A percentile compares a stretch with the other conserved stretches of the same genome.
Conservation (phyloP, 2,888 invertebrate genomes). For the Lasioglossum morio region DNA sequence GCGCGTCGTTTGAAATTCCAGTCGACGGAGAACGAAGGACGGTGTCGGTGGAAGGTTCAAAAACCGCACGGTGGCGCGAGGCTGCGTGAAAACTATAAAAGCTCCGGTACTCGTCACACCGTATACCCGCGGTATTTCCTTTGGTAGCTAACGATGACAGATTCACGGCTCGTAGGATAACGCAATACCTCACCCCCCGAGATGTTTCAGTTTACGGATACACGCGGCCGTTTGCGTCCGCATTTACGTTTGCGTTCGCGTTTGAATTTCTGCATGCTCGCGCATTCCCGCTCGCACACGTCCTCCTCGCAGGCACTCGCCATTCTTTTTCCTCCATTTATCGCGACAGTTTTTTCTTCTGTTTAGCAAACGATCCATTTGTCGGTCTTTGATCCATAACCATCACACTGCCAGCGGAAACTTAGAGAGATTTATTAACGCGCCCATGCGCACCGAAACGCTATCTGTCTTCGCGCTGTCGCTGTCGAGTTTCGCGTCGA, state of each 20-base stretch:
- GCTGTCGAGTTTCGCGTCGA: background rate
- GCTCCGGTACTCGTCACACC: constrained; percentile 62
- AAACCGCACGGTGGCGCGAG: constrained; percentile 46
- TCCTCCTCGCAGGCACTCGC: background rate
- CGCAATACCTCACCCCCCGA: constrained; percentile 68
- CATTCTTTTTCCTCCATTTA: constrained; percentile 47
- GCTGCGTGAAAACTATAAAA: constrained; percentile 77
- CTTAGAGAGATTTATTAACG: constrained; percentile 78
- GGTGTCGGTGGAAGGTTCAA: constrained; percentile 37
- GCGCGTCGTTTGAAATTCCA: background rate
- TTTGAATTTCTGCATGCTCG: background rate
- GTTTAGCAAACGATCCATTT: constrained; percentile 77
- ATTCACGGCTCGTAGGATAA: constrained; percentile 80
- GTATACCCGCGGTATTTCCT: constrained; percentile 63
- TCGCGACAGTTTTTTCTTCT: constrained; percentile 40
- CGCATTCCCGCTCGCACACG: background rate
- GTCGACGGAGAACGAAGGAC: background rate
- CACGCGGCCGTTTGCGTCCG: constrained; percentile 14
- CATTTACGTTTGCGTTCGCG: background rate
- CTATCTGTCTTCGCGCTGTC: constrained; percentile 2
- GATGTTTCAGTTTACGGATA: constrained; percentile 62
- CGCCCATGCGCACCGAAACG: constrained; percentile 6
- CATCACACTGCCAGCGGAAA: constrained; percentile 74
- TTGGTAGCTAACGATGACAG: constrained; percentile 79
- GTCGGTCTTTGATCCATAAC: constrained; percentile 79